Evolutionary conservation across 2,113 vertebrate species (phyloP).

Genomic region (Actenoides lindsayi): DNA sequence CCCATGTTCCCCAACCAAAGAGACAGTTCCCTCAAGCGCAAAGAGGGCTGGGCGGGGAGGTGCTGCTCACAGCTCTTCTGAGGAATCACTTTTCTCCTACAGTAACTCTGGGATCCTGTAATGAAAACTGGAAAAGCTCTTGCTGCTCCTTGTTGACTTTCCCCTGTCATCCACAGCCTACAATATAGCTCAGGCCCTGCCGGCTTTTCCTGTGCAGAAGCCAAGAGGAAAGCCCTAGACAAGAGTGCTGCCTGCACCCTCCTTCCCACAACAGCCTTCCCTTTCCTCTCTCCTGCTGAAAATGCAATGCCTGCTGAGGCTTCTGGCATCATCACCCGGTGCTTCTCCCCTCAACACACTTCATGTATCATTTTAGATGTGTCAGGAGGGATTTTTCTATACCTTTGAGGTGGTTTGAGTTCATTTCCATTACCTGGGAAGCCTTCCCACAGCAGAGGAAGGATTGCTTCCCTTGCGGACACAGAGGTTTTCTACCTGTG

Average conservation of each 20-base stretch:
- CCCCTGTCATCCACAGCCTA: not conserved
- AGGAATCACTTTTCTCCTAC: not conserved
- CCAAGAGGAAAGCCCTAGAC: not conserved
- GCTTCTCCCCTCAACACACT: not conserved
- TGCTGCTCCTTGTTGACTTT: not conserved
- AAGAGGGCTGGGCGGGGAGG: not conserved
- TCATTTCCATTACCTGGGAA: not conserved
- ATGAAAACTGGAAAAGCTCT: not conserved
- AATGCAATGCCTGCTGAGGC: not conserved
- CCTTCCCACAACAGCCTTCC: not conserved
- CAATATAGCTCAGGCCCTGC: too few species aligned
- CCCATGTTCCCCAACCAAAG: fast-evolving
- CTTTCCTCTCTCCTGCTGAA: not conserved
- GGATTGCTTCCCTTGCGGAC: not conserved
- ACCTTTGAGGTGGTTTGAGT: not conserved
- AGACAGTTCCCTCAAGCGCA: not conserved
- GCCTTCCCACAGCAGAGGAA: not conserved
- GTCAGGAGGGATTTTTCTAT: not conserved
- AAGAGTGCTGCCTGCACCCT: not conserved
- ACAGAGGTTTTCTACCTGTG: not conserved
- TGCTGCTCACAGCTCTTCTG: not conserved
- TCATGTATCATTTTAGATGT: not conserved
- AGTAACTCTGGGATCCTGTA: not conserved
- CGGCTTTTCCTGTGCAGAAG: not conserved
- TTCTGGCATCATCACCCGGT: not conserved